Conservation (phyloP, 2,888 invertebrate species). For the Lasioglossum lativentre region DNA sequence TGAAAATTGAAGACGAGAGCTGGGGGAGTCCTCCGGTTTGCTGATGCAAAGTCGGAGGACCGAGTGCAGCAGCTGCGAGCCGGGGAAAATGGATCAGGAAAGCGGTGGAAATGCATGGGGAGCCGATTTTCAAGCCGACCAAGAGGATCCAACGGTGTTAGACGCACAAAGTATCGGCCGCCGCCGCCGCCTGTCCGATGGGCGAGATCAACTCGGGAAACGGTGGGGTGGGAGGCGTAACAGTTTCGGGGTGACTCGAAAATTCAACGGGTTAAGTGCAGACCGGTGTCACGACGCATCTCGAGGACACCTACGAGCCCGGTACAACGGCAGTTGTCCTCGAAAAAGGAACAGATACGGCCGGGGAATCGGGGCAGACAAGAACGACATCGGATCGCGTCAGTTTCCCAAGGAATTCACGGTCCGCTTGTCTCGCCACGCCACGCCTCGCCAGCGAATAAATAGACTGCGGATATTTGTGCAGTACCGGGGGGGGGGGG, state of each 20-base stretch:
- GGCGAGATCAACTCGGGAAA: neutral
- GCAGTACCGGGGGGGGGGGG: neutral
- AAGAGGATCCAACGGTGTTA: neutral
- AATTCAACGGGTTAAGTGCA: constrained; percentile 56
- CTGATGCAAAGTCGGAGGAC: neutral
- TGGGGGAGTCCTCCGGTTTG: neutral
- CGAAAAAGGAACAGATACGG: constrained; percentile 19
- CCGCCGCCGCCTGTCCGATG: neutral
- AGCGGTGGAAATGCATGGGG: neutral
- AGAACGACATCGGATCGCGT: constrained; percentile 29
- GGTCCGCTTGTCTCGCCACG: constrained; percentile 34
- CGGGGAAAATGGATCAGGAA: neutral
- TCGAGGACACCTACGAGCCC: constrained; percentile 33
- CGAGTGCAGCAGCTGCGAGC: neutral
- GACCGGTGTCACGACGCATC: constrained; percentile 40
- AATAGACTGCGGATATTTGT: neutral
- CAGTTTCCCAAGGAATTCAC: constrained; percentile 54
- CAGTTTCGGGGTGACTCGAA: constrained; percentile 14
- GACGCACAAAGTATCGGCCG: neutral
- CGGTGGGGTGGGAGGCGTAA: neutral
- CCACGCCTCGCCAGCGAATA: constrained; percentile 19
- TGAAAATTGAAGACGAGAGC: neutral
- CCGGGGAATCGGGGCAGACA: neutral
- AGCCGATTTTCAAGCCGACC: neutral
- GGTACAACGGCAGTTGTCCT: constrained; percentile 51